Conservation (phyloP, 1,140 invertebrate species). For the Lamellibrachia luymesi region DNA sequence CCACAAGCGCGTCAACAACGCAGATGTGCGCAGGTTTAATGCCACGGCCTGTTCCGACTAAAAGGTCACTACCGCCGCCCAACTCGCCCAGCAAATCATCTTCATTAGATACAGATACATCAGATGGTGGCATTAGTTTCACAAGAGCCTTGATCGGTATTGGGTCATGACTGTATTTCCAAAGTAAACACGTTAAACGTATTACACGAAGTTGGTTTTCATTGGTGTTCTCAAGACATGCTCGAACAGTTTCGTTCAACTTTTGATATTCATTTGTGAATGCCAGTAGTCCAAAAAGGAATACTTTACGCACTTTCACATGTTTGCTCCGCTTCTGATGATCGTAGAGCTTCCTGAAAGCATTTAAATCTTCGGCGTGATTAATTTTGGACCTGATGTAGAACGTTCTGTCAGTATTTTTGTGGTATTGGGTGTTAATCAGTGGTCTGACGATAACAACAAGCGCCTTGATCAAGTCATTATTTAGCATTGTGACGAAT, state of each 20-base stretch:
- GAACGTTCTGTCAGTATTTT: neutral
- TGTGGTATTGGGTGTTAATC: neutral
- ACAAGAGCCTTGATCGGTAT: neutral
- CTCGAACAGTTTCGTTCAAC: neutral
- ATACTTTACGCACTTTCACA: no score
- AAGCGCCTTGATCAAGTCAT: neutral
- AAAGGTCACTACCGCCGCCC: neutral
- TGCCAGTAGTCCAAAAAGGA: neutral
- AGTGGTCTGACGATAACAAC: neutral
- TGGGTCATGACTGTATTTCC: neutral
- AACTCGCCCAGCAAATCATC: neutral
- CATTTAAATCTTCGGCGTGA: neutral
- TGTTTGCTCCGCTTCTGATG: neutral
- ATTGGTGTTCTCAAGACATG: neutral
- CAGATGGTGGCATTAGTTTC: neutral
- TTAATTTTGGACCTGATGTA: neutral
- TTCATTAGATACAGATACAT: neutral
- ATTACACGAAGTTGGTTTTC: neutral
- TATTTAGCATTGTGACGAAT: neutral
- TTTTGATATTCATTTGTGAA: neutral
- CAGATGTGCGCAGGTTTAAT: neutral
- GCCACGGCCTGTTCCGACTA: neutral
- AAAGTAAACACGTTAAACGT: neutral
- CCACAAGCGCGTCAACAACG: neutral
- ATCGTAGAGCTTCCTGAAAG: neutral